Conservation (phyloP, 2,797 vertebrate genomes). For the Siniperca undulata region DNA sequence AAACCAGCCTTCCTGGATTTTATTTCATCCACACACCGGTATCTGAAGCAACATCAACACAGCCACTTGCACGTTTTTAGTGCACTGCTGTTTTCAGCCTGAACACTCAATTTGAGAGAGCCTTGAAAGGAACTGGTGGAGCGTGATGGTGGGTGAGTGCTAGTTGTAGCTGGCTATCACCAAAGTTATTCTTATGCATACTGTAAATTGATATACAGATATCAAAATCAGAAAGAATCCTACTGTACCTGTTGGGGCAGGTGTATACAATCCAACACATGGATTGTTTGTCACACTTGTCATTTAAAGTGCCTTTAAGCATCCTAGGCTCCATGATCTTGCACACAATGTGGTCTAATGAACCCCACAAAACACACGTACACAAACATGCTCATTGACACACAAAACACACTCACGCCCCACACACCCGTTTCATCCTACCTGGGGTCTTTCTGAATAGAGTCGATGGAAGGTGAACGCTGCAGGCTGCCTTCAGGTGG, state of each 20-base stretch:
- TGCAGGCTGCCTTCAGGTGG: constrained; percentile 97
- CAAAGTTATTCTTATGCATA: not conserved
- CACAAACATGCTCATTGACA: constrained; percentile 22
- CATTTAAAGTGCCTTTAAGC: constrained; percentile 7
- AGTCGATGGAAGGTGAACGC: constrained; percentile 98
- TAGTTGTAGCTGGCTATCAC: not conserved
- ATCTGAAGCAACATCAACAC: not conserved
- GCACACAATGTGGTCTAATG: not conserved
- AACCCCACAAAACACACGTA: not conserved
- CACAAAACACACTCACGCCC: constrained; percentile 22
- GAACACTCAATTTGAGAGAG: not conserved
- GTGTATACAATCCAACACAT: no score
- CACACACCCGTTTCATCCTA: constrained; percentile 78
- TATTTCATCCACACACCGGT: not conserved
- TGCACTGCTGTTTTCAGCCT: not conserved
- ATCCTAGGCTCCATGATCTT: not conserved
- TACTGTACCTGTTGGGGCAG: not conserved
- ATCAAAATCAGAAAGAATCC: not conserved
- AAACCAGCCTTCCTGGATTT: not conserved
- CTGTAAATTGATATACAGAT: not conserved
- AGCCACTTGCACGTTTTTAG: not conserved
- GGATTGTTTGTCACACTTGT: not conserved
- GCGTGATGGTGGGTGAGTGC: not conserved
- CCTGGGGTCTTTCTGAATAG: constrained; percentile 99
- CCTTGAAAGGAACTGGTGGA: not conserved